These are phyloP conservation scores for Alosa alosa DNA, from an alignment of 2,113 vertebrate genomes.

Conservation along the genomic window DNA sequence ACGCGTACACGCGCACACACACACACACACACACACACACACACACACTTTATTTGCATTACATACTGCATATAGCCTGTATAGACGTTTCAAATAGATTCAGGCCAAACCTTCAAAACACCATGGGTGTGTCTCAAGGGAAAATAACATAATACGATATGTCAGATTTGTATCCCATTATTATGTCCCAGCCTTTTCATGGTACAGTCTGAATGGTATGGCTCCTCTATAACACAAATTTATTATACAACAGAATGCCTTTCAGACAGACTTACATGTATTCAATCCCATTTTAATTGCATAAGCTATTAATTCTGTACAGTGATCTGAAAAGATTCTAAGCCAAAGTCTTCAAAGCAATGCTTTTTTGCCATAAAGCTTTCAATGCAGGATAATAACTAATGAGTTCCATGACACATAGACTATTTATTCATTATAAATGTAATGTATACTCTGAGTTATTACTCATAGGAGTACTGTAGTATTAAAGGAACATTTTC, in stretches of 20 bases:
- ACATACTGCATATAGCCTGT: not conserved
- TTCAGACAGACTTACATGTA: not conserved
- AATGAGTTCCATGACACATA: not conserved
- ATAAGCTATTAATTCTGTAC: not conserved
- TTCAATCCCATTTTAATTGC: not conserved
- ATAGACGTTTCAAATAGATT: not conserved
- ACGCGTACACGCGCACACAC: not conserved
- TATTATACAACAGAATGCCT: not conserved
- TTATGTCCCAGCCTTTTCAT: not conserved
- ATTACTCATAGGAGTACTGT: not conserved
- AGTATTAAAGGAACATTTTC: not conserved
- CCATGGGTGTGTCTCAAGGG: not conserved
- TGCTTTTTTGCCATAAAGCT: not conserved
- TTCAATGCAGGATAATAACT: not conserved
- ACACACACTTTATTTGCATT: too few relatives aligned
- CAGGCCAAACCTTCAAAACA: not conserved
- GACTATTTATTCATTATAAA: not conserved
- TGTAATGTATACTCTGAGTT: not conserved
- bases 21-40: not conserved
- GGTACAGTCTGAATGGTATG: not conserved
- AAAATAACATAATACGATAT: not conserved
- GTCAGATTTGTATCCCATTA: not conserved
- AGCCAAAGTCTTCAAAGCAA: not conserved
- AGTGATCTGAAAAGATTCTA: not conserved
- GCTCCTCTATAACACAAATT: not conserved